Evolutionary conservation across 2,113 vertebrate genomes (phyloP), one percentile per base, ranked within the genome.

Genomic region (Micromys minutus): DNA sequence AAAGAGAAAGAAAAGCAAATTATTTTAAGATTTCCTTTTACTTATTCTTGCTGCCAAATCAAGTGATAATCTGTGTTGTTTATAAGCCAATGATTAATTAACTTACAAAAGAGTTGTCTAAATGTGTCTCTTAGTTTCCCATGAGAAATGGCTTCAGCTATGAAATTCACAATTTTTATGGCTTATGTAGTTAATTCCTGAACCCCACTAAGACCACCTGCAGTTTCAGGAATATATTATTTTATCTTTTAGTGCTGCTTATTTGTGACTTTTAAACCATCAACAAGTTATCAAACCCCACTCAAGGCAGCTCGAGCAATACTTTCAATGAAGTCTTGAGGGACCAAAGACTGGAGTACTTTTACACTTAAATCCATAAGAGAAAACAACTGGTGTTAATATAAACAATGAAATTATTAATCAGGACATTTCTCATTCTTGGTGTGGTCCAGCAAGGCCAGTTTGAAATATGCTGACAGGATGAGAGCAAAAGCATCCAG

Each of bases 401-500:
- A 69, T 79, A 75, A 83, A 52, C 29, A 95, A 86, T 88, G 81
- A 88, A 95, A 90, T 92, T 34, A 52, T 92, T 80, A 90, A 95
- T 94, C 39, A 76, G 87, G 88, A 96, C 47, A 19, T 34, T 96
- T 90, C 87, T 87, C 24, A n/a, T 90, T 75, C 71, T 81, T 45
- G 2, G 16, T 95, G 71, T 93, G 87, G 45, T 91, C 94, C 31
- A 85, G 55, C 47, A 91, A 88, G 63, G 31, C 67, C 69, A 95
- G 91, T 93, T 96, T 97, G 88, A 89, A 94, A 97, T 96, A 94
- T 50, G 79, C 36, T 97, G 95, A 95, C 94, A 87, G 59, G 36
- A 87, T 94, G 91, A 91, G 50, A 87, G 59, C 65, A 95, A 89
- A 96, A 79, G 79, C 89, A 95, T 95, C 94, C 87, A 96, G 77